Conservation (phyloP, 2,888 invertebrate genomes). For the Nephrocerus scutellatus region DNA sequence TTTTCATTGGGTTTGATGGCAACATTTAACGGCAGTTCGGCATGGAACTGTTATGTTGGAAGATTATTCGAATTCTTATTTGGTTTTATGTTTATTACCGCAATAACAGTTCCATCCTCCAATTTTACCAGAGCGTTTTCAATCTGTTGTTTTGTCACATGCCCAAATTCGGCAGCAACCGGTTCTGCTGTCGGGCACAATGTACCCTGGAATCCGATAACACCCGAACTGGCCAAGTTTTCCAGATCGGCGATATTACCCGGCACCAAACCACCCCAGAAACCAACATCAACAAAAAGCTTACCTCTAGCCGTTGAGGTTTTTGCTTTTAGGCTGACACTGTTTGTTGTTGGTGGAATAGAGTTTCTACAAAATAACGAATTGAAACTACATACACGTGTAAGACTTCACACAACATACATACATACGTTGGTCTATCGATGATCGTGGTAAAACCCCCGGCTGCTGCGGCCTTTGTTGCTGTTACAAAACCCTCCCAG, state of each 20-base stretch:
- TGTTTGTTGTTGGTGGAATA: slow-evolving; percentile 62
- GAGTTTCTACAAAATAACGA: slow-evolving; percentile 52
- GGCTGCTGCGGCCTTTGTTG: slow-evolving; percentile 65
- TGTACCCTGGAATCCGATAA: slow-evolving; percentile 69
- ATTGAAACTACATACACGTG: not conserved
- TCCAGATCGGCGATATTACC: slow-evolving; percentile 57
- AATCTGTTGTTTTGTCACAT: slow-evolving; percentile 54
- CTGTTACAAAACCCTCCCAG: slow-evolving; percentile 65
- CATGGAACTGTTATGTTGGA: slow-evolving; percentile 57
- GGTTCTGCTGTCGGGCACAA: slow-evolving; percentile 62
- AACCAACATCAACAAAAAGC: slow-evolving; percentile 63
- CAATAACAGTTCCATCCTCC: slow-evolving; percentile 56
- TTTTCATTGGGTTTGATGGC: slow-evolving; percentile 30
- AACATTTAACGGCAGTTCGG: slow-evolving; percentile 54
- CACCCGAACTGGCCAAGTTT: slow-evolving; percentile 57
- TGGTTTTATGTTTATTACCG: slow-evolving; percentile 51
- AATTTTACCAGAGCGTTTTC: slow-evolving; percentile 54
- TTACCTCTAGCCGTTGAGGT: slow-evolving; percentile 54
- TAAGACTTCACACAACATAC: not conserved
- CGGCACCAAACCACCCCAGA: slow-evolving; percentile 73
- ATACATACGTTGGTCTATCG: slow-evolving; percentile 62
- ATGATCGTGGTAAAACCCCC: slow-evolving; percentile 67
- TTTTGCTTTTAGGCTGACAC: slow-evolving; percentile 57
- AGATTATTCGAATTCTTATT: not conserved
- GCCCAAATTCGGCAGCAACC: slow-evolving; percentile 54